Base-by-base conservation (phyloP, 2,888 invertebrate species). In the Phortica magna region DNA sequence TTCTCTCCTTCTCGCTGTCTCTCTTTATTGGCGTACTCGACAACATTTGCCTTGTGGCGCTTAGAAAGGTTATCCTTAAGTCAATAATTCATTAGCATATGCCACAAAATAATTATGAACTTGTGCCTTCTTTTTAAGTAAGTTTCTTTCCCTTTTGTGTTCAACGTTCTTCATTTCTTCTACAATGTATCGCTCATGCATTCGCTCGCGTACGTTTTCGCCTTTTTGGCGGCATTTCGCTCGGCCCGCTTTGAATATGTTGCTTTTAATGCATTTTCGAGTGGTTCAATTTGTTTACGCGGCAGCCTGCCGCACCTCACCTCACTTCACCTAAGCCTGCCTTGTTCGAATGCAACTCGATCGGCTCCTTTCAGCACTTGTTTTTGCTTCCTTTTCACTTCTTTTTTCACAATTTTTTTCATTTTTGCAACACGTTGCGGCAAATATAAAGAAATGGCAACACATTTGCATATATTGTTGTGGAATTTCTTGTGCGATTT, bases 201-300 rank as follows among this genome's bases (percentile, higher is more conserved):
- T 53, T 53, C 53, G 53, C 53, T 53, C 12, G 10, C n/a, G 0
- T 53, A 53, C 10, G 53, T n/a, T 14, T 9, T 7, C 39, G 39
- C 67, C 17, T 42, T 67, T 39, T 67, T 39, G 31, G 77, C 74
- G 79, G 67, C 19, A 41, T 41, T 14, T 67, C 17, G 67, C 79
- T 77, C 79, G 80, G 74, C 14, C 41, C 17, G 67, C 79, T 77
- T 80, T 81, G 74, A 83, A 83, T 80, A 67, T 67, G 78, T 17
- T 80, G 80, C 81, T 83, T 84, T 85, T 88, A 89, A 89, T 89
- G 88, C 84, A 88, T 85, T 89, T 84, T 89, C 89, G 86, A 89
- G 88, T 89, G 89, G 88, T 87, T 89, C 88, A 89, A 89, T 89
- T 89, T 89, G 89, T 89, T 84, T 87, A 84, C 77, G 79, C 83